These are phyloP conservation scores for Mugil cephalus DNA, from an alignment of 2,113 vertebrate species.

Conservation along the genomic window DNA sequence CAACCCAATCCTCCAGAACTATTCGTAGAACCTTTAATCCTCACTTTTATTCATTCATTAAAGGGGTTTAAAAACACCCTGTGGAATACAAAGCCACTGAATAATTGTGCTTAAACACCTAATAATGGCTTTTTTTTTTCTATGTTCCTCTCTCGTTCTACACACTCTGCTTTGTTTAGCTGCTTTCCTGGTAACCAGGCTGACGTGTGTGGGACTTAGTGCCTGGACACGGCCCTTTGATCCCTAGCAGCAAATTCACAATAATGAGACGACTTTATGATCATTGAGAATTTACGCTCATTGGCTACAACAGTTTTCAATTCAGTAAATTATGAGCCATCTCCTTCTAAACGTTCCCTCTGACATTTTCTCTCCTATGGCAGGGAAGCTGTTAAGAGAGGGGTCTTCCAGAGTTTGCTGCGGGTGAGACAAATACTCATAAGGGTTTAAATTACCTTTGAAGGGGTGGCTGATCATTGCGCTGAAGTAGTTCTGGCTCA, in stretches of 20 bases:
- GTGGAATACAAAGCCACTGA: constrained; percentile 27
- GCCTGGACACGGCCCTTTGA: constrained; percentile 39
- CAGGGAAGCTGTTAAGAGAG: constrained; percentile 30
- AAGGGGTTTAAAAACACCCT: not conserved
- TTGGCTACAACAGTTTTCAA: constrained; percentile 55
- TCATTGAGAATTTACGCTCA: constrained; percentile 50
- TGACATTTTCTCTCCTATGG: constrained; percentile 51
- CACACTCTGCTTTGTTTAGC: constrained; percentile 29
- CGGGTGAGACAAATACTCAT: constrained; percentile 55
- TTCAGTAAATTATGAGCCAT: constrained; percentile 43
- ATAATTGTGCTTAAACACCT: constrained; percentile 38
- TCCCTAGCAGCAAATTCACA: constrained; percentile 40
- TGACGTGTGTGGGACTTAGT: constrained; percentile 53
- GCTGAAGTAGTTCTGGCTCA: constrained; percentile 41
- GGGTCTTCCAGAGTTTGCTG: constrained; percentile 47
- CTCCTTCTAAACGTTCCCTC: constrained; percentile 8
- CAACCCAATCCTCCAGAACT: not conserved
- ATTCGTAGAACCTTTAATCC: not conserved
- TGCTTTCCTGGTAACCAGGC: constrained; percentile 11
- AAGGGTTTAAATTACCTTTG: constrained; percentile 59
- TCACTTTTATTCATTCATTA: constrained; percentile 9
- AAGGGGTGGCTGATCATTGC: constrained; percentile 53
- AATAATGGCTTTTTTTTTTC: constrained; percentile 42
- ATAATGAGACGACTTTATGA: constrained; percentile 61
- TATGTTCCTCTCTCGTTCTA: not conserved